Conservation (phyloP, 2,113 vertebrate species). For the crab-eating macaque (Macaca fascicularis) region DNA sequence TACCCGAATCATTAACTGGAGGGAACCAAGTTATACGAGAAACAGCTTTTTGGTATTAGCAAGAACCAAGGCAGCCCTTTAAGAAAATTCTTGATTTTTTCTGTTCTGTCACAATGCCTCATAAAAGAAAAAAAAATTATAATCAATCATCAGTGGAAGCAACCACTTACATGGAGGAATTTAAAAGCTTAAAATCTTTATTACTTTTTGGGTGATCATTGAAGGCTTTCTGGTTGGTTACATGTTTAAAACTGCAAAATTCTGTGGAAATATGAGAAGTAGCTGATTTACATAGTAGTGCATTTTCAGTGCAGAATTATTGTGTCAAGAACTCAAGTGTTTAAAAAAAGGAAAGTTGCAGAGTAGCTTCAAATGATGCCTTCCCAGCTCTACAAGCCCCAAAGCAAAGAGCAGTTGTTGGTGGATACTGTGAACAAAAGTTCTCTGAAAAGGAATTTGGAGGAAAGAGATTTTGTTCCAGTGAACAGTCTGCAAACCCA, state of each 20-base stretch:
- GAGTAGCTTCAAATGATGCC: not conserved
- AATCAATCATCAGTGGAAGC: not conserved
- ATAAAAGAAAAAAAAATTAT: not conserved
- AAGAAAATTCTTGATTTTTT: not conserved
- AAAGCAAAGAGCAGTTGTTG: not conserved
- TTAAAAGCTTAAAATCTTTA: constrained; percentile 2
- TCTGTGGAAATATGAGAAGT: not conserved
- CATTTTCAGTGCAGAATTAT: not conserved
- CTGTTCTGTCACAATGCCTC: not conserved
- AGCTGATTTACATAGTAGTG: not conserved
- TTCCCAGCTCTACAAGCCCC: not conserved
- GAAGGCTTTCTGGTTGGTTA: not conserved
- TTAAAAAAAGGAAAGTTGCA: not conserved
- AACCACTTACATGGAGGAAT: not conserved
- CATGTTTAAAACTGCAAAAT: not conserved
- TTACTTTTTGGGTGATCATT: not conserved
- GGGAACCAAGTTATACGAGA: not conserved
- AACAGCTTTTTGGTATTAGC: not conserved
- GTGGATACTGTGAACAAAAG: not conserved
- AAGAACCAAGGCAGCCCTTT: not conserved
- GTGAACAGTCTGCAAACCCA: not conserved
- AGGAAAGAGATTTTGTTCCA: not conserved
- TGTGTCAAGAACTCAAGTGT: not conserved
- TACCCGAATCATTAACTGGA: not conserved
- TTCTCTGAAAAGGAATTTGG: not conserved